Conservation (phyloP, 2,888 invertebrate genomes). For the Acanthosepion pharaonis region DNA sequence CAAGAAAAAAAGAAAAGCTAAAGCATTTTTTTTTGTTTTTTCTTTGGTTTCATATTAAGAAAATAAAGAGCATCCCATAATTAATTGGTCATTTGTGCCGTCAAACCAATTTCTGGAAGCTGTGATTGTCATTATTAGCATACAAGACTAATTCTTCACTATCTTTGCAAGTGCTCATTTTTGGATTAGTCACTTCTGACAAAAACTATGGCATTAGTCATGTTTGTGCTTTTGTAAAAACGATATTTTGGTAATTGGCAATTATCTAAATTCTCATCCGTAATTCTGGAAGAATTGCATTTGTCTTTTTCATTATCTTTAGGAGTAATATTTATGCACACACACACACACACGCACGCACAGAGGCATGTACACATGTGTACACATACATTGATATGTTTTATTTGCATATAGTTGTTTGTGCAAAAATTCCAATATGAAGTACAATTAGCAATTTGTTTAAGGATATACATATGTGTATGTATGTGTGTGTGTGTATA, state of each 20-base stretch:
- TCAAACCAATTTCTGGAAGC: neutral
- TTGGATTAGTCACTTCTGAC: constrained; percentile 18
- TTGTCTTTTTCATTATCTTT: too few species aligned
- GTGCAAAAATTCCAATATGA: too few species aligned
- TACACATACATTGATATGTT: too few species aligned
- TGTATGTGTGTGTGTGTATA: too few species aligned
- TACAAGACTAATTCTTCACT: neutral
- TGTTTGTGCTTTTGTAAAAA: constrained; percentile 33
- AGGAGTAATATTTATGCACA: too few species aligned
- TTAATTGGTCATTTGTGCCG: constrained; percentile 18
- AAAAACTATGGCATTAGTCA: constrained; percentile 4
- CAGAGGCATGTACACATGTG: too few species aligned
- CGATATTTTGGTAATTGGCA: neutral
- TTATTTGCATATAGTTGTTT: too few species aligned
- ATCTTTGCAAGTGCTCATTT: neutral
- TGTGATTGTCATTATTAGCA: neutral
- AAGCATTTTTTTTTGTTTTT: neutral
- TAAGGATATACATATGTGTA: too few species aligned
- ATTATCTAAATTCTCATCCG: neutral
- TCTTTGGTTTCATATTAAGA: neutral
- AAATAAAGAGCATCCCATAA: neutral
- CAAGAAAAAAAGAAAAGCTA: too few species aligned
- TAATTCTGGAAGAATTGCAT: neutral
- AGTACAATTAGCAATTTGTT: too few species aligned
- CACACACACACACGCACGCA: too few species aligned